A percentile compares a stretch with the other conserved stretches of the same genome.
Evolutionary conservation across 2,888 invertebrate genomes (phyloP).

Genomic region (Plagiodera versicolora): DNA sequence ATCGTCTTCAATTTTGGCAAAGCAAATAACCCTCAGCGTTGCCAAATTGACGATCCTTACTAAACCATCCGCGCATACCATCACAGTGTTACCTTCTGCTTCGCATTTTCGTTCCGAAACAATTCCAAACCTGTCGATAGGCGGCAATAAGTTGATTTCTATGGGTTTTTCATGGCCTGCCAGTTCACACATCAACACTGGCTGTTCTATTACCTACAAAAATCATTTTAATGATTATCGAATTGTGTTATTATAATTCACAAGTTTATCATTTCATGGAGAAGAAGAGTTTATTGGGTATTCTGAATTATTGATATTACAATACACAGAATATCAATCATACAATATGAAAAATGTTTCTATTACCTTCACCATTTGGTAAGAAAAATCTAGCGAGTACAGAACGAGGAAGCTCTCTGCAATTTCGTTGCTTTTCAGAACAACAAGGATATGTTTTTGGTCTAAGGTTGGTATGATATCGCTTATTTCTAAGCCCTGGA

Average conservation of each 20-base stretch:
- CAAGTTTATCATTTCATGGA: too few species aligned
- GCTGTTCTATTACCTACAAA: conserved; percentile 55
- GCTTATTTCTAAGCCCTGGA: conserved; percentile 56
- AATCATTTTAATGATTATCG: too few species aligned
- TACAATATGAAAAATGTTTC: too few species aligned
- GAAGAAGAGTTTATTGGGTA: too few species aligned
- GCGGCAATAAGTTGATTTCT: conserved; percentile 70
- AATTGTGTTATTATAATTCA: conserved; percentile 42
- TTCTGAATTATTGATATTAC: too few species aligned
- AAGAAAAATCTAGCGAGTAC: conserved; percentile 59
- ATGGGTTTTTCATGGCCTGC: conserved; percentile 67
- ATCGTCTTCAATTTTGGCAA: conserved; percentile 68
- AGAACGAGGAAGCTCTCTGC: conserved; percentile 57
- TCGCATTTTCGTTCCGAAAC: conserved; percentile 28
- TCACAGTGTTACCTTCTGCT: conserved; percentile 64
- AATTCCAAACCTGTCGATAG: conserved; percentile 48
- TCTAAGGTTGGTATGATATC: conserved; percentile 71
- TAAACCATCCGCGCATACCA: conserved; percentile 75
- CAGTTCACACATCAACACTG: conserved; percentile 64
- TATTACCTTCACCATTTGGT: conserved; percentile 57
- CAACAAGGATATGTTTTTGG: conserved; percentile 67
- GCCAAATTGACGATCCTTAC: conserved; percentile 72
- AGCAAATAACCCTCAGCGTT: conserved; percentile 69
- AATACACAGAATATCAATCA: too few species aligned
- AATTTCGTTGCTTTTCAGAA: conserved; percentile 51